A percentile compares a stretch with the other conserved stretches of the same genome.
Evolutionary conservation across 2,888 invertebrate genomes (phyloP).

Genomic region (Dichetophora obliterata): DNA sequence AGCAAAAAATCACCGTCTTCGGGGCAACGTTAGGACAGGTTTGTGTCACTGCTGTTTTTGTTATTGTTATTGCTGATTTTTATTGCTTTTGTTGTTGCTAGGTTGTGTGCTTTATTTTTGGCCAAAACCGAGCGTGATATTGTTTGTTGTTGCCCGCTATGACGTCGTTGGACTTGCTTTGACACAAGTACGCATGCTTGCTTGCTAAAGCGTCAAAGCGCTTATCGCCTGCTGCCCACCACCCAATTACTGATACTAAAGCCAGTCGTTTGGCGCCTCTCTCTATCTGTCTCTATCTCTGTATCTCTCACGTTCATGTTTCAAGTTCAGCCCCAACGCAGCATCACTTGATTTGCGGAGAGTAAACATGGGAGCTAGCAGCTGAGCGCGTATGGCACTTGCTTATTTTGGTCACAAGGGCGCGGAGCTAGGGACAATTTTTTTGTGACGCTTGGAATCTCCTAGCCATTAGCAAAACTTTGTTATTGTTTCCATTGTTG

Average conservation of each 20-base stretch:
- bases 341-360: conserved; percentile 6
- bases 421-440: neutral
- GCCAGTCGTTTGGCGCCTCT: neutral
- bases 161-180: conserved; percentile 18
- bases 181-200: conserved; percentile 18
- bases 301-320: conserved; percentile 5
- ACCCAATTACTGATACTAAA: neutral
- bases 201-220: conserved; percentile 4
- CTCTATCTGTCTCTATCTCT: neutral
- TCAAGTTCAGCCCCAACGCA: conserved; percentile 33
- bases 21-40: conserved; percentile 17
- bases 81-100: conserved; percentile 24
- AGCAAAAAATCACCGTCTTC: conserved; percentile 27
- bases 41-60: conserved; percentile 22
- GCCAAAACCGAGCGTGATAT: conserved; percentile 8
- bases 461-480: conserved; percentile 14
- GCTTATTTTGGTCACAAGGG: neutral
- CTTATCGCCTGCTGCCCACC: neutral
- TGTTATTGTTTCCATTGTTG: conserved; percentile 12
- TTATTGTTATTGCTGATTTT: conserved; percentile 2
- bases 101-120: conserved; percentile 16
- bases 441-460: conserved; percentile 28
- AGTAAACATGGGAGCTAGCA: neutral
- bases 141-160: neutral
- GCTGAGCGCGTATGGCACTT: neutral